A percentile compares a stretch with the other conserved stretches of the same genome.
Evolutionary conservation across 2,888 invertebrate species (phyloP).

Genomic region (Anagyrus pseudococci): DNA sequence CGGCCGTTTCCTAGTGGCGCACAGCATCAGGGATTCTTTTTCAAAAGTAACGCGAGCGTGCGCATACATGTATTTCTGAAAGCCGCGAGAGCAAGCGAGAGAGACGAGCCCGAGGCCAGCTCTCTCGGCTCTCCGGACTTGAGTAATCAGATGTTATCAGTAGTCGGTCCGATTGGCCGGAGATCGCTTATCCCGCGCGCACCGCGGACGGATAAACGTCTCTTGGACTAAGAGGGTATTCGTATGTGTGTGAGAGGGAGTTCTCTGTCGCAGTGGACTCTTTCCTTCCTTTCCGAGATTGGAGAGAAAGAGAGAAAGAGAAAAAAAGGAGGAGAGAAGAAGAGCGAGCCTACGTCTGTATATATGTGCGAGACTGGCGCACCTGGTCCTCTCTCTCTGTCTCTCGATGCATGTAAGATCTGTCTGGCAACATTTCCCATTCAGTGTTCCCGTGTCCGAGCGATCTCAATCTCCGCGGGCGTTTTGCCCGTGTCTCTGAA

Average conservation of each 20-base stretch:
- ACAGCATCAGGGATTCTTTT: not conserved
- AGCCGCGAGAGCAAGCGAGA: not conserved
- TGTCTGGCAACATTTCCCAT: slow-evolving; percentile 30
- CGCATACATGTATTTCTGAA: not conserved
- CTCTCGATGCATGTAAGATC: slow-evolving; percentile 26
- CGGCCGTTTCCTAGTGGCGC: too few species aligned
- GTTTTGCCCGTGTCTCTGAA: slow-evolving; percentile 15
- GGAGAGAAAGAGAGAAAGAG: not conserved
- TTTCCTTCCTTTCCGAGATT: too few species aligned
- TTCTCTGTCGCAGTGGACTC: too few species aligned
- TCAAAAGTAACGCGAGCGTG: not conserved
- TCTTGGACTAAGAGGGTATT: not conserved
- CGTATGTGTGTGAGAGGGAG: too few species aligned
- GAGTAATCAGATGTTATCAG: slow-evolving; percentile 55
- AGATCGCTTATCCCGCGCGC: slow-evolving; percentile 48
- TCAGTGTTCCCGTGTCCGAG: slow-evolving; percentile 16
- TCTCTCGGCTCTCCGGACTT: slow-evolving; percentile 14
- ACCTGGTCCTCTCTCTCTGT: not conserved
- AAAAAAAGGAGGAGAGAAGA: not conserved
- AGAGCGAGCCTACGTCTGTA: not conserved
- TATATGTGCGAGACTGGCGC: not conserved
- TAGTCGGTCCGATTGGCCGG: slow-evolving; percentile 45
- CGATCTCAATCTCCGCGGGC: slow-evolving; percentile 28
- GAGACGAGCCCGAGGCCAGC: not conserved
- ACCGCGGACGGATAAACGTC: slow-evolving; percentile 24